These are phyloP conservation scores for Sisyra terminalis DNA, from an alignment of 2,888 invertebrate genomes.

Conservation along the genomic window DNA sequence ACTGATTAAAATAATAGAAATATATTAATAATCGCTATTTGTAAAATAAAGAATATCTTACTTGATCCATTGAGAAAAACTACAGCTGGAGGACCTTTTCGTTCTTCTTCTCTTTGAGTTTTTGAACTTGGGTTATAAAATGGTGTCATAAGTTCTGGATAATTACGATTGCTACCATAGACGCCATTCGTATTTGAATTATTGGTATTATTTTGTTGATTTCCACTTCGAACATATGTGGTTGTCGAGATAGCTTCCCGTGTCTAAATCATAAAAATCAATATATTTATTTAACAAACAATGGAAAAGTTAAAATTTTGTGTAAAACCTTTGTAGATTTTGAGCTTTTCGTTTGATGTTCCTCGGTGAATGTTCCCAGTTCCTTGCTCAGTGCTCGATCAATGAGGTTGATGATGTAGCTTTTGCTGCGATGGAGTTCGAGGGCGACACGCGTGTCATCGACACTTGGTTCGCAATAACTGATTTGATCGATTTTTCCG, in stretches of 20 bases:
- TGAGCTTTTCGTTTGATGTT: not conserved
- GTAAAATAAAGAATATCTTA: not conserved
- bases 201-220: not conserved
- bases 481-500: not conserved
- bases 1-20: too few relatives aligned
- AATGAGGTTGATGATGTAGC: constrained; percentile 28
- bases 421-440: constrained; percentile 28
- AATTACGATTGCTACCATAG: not conserved
- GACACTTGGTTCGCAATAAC: not conserved
- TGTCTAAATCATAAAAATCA: not conserved
- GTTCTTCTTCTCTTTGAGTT: not conserved
- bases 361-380: constrained; percentile 21
- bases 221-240: too few relatives aligned
- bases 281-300: not conserved
- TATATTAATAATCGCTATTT: too few relatives aligned
- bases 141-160: not conserved
- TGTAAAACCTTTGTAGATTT: not conserved
- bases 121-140: not conserved
- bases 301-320: not conserved
- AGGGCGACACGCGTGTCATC: constrained; percentile 21
- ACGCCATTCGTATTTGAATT: too few relatives aligned
- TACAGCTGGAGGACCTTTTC: too few relatives aligned
- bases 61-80: too few relatives aligned
- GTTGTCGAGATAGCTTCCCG: not conserved
- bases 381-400: constrained; percentile 29